Evolutionary conservation across 2,113 vertebrate species (phyloP).

Genomic region (Misgurnus mizolepis): DNA sequence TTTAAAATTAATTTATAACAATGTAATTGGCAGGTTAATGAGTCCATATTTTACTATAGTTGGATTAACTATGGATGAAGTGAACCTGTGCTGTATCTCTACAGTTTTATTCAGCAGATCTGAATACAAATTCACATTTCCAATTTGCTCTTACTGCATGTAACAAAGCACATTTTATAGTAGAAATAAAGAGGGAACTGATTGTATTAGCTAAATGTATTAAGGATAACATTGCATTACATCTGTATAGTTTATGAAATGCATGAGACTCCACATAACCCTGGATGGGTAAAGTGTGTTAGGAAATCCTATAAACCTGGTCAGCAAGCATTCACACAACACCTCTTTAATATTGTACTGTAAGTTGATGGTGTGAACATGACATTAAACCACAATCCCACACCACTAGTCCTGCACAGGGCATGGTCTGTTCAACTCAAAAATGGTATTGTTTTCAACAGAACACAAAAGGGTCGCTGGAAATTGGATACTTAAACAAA

Average conservation of each 20-base stretch:
- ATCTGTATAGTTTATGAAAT: background rate
- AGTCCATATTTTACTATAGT: no score
- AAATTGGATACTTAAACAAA: background rate
- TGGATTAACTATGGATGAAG: no score
- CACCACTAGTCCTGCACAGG: background rate
- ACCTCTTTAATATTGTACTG: background rate
- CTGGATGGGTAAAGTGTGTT: background rate
- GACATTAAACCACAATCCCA: background rate
- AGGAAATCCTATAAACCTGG: background rate
- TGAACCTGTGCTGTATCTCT: no score
- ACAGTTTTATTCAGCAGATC: no score
- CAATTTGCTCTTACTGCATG: background rate
- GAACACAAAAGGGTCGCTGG: background rate
- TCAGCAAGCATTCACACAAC: background rate
- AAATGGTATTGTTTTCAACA: conserved; percentile 1
- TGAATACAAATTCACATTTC: background rate
- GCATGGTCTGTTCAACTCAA: background rate
- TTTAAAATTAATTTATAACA: no score
- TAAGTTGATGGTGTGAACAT: background rate
- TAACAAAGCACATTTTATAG: background rate
- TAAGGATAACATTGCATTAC: background rate
- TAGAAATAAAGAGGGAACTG: background rate
- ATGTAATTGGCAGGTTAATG: no score
- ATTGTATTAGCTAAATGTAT: background rate
- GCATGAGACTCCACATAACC: background rate